Base-by-base conservation (phyloP, 1,140 invertebrate species). In the Dendroctonus valens region DNA sequence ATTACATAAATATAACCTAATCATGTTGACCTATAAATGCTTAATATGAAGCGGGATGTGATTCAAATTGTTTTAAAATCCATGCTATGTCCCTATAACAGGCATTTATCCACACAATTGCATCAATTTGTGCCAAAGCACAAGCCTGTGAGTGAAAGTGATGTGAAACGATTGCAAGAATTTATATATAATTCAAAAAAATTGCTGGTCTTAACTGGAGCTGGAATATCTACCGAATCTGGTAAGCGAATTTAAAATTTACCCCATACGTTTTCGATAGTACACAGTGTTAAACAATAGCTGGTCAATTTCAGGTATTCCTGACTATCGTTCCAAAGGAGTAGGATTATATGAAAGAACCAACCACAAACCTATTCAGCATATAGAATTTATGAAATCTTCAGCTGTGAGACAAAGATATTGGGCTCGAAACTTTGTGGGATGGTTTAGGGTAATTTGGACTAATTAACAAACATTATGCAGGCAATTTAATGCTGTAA, bases 361-460 rank as follows among this genome's bases (percentile, higher is more conserved):
- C 62, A 88, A 88, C 71, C 87, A 88, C 68, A 88, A 90, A 74
- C 96, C 96, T 0, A 85, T 98, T 41, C 85, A 91, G 69, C 90
- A 90, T 74, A 85, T 87, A 78, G 91, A 97, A 69, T 98, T 97
- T 83, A 79, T 96, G 3, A 86, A 86, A 60, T 89, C 84, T 64
- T 77, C 84, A 4, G 74, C 81, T 68, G 80, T 87, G 5, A 84
- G 95, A 59, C 86, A 89, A 79, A 83, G 94, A 59, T 99, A 98
- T 78, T 99, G 96, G 96, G 93, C 95, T 0, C 84, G 96, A 73
- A 98, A 98, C 82, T 99, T 87, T 81, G 80, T 96, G 37, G 96
- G 91, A 2, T 99, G 96, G 96, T 87, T 91, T 54, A 67, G 65
- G n/a, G 65, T 67, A 67, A 41, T 44, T 11, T 9, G 26, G 9